Conservation (phyloP, 2,888 invertebrate species). For the Pheosia gnoma region DNA sequence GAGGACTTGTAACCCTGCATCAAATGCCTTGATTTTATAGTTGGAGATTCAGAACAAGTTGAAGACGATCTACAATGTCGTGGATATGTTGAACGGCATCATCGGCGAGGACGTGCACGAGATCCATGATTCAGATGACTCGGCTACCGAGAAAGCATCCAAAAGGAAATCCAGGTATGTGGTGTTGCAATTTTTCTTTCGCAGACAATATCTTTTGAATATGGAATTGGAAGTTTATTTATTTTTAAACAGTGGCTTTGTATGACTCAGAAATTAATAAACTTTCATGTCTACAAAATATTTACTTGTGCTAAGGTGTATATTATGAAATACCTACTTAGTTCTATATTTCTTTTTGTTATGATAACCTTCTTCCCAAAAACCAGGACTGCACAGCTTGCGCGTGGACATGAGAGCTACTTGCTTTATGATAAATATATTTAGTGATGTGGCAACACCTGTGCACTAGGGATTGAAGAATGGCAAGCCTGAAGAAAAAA, state of each 20-base stretch:
- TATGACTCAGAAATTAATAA: background rate
- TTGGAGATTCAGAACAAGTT: slow-evolving; percentile 90
- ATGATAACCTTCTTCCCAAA: slow-evolving; percentile 39
- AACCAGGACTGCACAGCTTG: slow-evolving; percentile 54
- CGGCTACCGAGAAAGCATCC: slow-evolving; percentile 48
- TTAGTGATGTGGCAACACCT: slow-evolving; percentile 25
- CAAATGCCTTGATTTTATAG: slow-evolving; percentile 65
- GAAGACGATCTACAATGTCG: slow-evolving; percentile 93
- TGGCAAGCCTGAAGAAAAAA: background rate
- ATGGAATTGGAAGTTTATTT: slow-evolving; percentile 26
- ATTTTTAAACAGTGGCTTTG: background rate
- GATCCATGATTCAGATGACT: slow-evolving; percentile 51
- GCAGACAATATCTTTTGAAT: background rate
- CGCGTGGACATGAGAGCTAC: slow-evolving; percentile 36
- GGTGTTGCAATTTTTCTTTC: slow-evolving; percentile 9
- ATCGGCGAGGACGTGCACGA: slow-evolving; percentile 88
- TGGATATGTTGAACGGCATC: slow-evolving; percentile 94
- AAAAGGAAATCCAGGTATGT: slow-evolving; percentile 78
- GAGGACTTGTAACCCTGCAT: slow-evolving; percentile 25
- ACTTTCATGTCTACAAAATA: background rate
- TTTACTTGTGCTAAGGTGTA: slow-evolving; percentile 3
- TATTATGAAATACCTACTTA: background rate
- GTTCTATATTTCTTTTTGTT: slow-evolving; percentile 26
- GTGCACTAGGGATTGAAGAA: background rate
- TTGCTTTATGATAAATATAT: slow-evolving; percentile 27